phyloP scores from a whole-genome alignment of 2,797 vertebrate genomes.

The Enteromius treurensis region DNA sequence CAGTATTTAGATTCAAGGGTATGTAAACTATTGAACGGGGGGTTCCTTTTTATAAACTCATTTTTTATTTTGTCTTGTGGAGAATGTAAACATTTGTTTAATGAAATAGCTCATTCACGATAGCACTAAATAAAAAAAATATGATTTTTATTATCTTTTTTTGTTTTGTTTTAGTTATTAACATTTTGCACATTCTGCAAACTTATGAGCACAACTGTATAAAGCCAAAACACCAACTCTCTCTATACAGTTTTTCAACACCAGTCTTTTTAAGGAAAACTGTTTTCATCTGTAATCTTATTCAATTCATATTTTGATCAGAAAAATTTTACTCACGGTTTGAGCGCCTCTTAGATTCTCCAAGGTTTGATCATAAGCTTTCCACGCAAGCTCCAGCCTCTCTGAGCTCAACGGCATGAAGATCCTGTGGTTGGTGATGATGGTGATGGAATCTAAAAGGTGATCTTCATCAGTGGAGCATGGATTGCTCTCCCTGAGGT shows the following conservation, averaged over 20 bases:
- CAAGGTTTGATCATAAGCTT: slow-evolving; percentile 71
- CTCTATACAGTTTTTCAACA: neutral
- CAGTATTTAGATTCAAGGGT: too few species aligned
- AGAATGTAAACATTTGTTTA: too few species aligned
- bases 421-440: slow-evolving; percentile 68
- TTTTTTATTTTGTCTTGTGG: too few species aligned
- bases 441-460: slow-evolving; percentile 72
- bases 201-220: too few species aligned
- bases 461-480: slow-evolving; percentile 66
- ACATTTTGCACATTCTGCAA: too few species aligned
- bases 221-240: too few species aligned
- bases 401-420: slow-evolving; percentile 65
- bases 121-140: too few species aligned
- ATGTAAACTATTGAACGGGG: too few species aligned
- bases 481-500: slow-evolving; percentile 47
- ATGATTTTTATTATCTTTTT: too few species aligned
- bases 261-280: neutral
- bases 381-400: slow-evolving; percentile 71
- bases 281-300: neutral
- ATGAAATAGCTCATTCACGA: too few species aligned
- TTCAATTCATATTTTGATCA: neutral
- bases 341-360: slow-evolving; percentile 70
- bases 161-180: too few species aligned
- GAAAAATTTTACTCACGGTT: slow-evolving; percentile 61
- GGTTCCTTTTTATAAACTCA: too few species aligned